Evolutionary conservation across 2,797 vertebrate genomes (phyloP).

Genomic region (Hemibagrus guttatus): DNA sequence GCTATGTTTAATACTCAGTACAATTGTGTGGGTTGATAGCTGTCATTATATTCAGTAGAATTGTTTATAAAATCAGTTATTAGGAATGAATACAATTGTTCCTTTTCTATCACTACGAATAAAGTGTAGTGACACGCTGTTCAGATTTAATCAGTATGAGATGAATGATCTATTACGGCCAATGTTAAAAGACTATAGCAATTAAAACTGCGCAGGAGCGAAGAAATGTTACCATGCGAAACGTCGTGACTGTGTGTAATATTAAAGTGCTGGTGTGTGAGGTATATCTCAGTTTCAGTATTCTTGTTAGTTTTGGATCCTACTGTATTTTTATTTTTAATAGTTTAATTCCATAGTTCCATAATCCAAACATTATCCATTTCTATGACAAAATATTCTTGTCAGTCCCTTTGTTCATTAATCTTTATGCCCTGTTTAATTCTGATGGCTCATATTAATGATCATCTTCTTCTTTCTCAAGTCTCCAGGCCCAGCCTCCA

Average conservation of each 20-base stretch:
- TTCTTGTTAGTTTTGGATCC: background rate
- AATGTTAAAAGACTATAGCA: background rate
- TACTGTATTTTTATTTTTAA: background rate
- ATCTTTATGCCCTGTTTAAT: background rate
- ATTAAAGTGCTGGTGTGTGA: background rate
- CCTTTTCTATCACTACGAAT: background rate
- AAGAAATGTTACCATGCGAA: background rate
- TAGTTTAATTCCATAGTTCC: background rate
- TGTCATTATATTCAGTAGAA: background rate
- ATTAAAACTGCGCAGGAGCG: background rate
- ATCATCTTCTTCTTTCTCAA: constrained; percentile 63
- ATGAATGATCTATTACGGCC: no score
- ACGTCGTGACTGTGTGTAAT: background rate
- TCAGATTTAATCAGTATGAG: background rate
- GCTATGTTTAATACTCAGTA: background rate
- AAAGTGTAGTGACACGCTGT: background rate
- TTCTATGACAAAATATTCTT: background rate
- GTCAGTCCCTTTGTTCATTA: background rate
- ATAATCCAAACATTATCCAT: background rate
- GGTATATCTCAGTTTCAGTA: background rate
- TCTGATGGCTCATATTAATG: constrained; percentile 12
- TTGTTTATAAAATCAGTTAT: background rate
- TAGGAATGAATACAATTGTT: background rate
- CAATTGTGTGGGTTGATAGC: background rate
- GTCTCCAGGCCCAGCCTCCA: constrained; percentile 86